These are phyloP conservation scores for Muntiacus reevesi DNA, from an alignment of 2,113 vertebrate species.

Conservation along the genomic window DNA sequence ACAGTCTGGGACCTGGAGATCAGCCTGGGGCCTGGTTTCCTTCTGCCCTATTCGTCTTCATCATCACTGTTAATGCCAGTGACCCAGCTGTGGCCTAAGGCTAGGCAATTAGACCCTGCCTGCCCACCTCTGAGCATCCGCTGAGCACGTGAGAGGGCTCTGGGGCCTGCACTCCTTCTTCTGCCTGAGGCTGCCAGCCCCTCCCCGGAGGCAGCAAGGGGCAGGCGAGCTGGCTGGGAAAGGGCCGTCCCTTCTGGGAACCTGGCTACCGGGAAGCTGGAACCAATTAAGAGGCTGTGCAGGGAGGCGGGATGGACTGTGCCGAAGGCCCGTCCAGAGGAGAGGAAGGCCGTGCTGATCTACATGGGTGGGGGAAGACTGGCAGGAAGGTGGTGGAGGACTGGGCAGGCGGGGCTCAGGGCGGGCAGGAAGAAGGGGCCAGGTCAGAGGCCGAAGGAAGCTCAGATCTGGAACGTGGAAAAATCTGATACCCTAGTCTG, in stretches of 20 bases:
- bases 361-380: not conserved
- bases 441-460: not conserved
- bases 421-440: not conserved
- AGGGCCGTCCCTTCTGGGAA: constrained; percentile 28
- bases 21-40: not conserved
- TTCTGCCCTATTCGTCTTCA: not conserved
- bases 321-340: not conserved
- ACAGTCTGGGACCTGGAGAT: not conserved
- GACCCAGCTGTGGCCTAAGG: not conserved
- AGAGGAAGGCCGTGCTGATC: not conserved
- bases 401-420: not conserved
- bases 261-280: not conserved
- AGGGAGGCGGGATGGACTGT: not conserved
- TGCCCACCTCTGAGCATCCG: not conserved
- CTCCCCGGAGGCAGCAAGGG: not conserved
- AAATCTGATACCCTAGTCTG: not conserved
- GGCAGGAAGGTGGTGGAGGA: not conserved
- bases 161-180: not conserved
- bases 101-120: not conserved
- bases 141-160: not conserved
- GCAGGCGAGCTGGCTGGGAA: not conserved
- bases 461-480: not conserved
- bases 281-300: not conserved
- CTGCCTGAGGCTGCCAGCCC: not conserved
- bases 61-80: not conserved